phyloP scores from a whole-genome alignment of 2,797 vertebrate species.

The Poeciliopsis presidionis region DNA sequence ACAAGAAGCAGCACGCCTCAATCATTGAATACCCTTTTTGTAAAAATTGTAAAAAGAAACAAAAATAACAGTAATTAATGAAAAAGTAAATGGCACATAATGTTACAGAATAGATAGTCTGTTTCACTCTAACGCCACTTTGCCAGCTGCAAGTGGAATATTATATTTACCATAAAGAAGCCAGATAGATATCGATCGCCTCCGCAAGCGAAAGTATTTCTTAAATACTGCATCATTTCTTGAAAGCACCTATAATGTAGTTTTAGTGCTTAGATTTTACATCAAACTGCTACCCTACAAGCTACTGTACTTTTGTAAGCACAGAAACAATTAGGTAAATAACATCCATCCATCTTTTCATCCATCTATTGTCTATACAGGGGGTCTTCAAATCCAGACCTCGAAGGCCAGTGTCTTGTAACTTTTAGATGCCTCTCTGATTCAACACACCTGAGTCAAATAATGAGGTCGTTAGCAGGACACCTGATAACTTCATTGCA shows the following conservation, averaged over 20 bases:
- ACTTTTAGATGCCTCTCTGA: not conserved
- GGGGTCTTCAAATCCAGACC: not conserved
- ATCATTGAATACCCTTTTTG: not conserved
- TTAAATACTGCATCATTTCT: not conserved
- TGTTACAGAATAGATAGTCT: not conserved
- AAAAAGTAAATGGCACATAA: not conserved
- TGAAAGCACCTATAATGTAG: not conserved
- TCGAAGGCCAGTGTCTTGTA: not conserved
- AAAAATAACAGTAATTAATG: not conserved
- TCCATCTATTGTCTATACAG: not conserved
- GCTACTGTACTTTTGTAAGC: not conserved
- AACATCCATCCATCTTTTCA: not conserved
- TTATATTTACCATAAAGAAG: not conserved
- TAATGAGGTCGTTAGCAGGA: not conserved
- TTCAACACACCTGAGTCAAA: not conserved
- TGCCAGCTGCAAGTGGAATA: not conserved
- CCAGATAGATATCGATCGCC: not conserved
- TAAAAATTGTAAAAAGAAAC: not conserved
- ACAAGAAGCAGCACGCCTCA: too few relatives aligned
- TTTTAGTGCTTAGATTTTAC: not conserved
- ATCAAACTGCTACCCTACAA: not conserved
- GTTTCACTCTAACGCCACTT: not conserved
- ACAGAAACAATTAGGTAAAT: not conserved
- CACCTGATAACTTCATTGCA: not conserved
- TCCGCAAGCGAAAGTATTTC: not conserved